Evolutionary conservation across 2,113 vertebrate genomes (phyloP).

Genomic region (Lepisosteus osseus): DNA sequence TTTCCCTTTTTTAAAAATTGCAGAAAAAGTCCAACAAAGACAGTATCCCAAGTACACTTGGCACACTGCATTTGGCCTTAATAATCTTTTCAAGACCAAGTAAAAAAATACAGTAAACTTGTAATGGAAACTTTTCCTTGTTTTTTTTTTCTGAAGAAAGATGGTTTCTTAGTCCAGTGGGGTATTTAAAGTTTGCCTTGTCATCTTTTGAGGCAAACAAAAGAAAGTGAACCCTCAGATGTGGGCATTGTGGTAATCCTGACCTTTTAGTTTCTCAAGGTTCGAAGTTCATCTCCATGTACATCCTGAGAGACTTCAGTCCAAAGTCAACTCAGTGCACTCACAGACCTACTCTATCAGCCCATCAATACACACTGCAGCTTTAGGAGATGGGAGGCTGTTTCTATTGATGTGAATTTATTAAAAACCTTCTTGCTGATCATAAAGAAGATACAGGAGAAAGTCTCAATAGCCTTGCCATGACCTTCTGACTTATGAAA

Average conservation of each 20-base stretch:
- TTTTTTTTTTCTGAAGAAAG: not conserved
- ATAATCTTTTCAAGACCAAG: not conserved
- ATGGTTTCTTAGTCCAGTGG: not conserved
- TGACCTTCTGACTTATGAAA: slow-evolving; percentile 39
- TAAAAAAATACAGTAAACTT: not conserved
- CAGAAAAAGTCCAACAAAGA: not conserved
- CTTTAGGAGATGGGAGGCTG: slow-evolving; percentile 1
- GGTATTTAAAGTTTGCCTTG: slow-evolving; percentile 6
- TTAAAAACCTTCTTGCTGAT: slow-evolving; percentile 10
- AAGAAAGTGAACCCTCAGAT: not conserved
- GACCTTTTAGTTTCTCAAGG: not conserved
- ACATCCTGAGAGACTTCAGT: not conserved
- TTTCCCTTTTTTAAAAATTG: no score
- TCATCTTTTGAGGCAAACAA: slow-evolving; percentile 8
- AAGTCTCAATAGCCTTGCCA: slow-evolving; percentile 42
- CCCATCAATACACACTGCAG: not conserved
- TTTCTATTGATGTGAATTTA: slow-evolving; percentile 3
- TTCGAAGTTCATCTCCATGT: not conserved
- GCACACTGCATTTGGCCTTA: not conserved
- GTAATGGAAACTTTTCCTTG: not conserved
- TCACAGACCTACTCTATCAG: not conserved
- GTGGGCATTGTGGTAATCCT: slow-evolving; percentile 1
- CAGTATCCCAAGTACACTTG: not conserved
- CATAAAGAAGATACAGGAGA: slow-evolving; percentile 38
- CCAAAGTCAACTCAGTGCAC: not conserved